A percentile compares a stretch with the other conserved stretches of the same genome.
Evolutionary conservation across 2,113 vertebrate genomes (phyloP).

Genomic region (Mormyrus lacerda): DNA sequence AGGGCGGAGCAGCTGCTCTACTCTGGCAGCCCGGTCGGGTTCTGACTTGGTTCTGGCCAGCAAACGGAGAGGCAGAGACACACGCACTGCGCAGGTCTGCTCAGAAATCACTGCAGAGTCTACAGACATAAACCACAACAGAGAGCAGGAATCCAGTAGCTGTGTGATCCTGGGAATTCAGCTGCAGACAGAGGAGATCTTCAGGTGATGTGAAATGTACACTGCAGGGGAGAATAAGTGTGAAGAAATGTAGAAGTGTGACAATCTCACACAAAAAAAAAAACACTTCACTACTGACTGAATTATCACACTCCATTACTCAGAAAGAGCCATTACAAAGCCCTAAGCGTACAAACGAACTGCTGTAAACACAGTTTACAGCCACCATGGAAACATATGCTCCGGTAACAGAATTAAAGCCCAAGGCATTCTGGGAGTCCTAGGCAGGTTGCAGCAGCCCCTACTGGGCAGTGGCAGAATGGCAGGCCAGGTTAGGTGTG

Average conservation of each 20-base stretch:
- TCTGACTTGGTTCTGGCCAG: background rate
- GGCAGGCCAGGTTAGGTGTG: background rate
- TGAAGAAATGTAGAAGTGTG: background rate
- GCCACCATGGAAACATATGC: background rate
- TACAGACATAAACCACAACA: too few relatives aligned
- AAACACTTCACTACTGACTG: background rate
- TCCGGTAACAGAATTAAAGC: background rate
- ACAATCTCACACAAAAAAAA: background rate
- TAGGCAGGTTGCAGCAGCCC: background rate
- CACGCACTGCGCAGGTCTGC: background rate
- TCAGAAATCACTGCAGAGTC: background rate
- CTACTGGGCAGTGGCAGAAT: background rate
- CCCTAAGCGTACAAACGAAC: background rate
- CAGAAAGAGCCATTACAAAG: background rate
- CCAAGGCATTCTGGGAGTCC: background rate
- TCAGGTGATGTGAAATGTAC: background rate
- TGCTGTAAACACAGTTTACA: background rate
- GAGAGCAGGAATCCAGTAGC: background rate
- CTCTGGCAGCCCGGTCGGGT: background rate
- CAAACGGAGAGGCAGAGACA: background rate
- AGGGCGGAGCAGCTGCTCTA: too few relatives aligned
- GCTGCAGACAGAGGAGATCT: background rate
- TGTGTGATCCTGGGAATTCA: background rate
- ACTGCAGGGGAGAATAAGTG: background rate
- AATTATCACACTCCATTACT: background rate